Evolutionary conservation across 1,140 invertebrate genomes (phyloP).

Genomic region (Platorchestia sp.): DNA sequence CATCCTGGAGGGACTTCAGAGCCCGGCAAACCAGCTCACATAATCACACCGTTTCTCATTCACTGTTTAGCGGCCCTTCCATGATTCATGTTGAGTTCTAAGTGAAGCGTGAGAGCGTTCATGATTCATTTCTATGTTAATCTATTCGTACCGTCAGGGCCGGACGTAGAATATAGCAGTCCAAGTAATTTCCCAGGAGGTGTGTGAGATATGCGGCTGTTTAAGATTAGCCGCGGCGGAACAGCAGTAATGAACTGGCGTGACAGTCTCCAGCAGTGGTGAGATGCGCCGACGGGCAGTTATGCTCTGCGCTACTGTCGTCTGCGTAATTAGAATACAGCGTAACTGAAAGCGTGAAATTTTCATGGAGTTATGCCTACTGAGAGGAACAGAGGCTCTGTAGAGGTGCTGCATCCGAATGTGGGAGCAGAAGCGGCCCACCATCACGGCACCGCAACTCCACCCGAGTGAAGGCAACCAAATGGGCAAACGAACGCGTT

Average conservation of each 20-base stretch:
- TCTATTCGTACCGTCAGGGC: background rate
- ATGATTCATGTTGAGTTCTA: constrained; percentile 1
- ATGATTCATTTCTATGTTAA: constrained; percentile 27
- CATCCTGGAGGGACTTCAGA: background rate
- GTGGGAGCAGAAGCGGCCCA: background rate
- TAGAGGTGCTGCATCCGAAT: background rate
- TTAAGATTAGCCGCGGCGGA: background rate
- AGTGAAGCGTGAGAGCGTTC: background rate
- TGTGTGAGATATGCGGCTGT: constrained; percentile 11
- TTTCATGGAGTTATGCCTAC: background rate
- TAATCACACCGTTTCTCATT: background rate
- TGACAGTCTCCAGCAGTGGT: background rate
- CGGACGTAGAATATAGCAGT: background rate
- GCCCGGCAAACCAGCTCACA: background rate
- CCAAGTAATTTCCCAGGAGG: constrained; percentile 24
- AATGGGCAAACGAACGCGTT: too few species aligned
- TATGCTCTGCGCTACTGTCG: background rate
- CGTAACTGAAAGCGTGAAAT: background rate
- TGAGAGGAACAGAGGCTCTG: background rate
- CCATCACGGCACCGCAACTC: background rate
- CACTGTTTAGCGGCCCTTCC: background rate
- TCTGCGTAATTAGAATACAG: too few species aligned
- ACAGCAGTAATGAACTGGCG: background rate
- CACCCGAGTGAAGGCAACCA: too few species aligned
- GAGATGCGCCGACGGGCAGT: background rate